These are phyloP conservation scores for Pangasius macronema DNA, from an alignment of 2,797 vertebrate species.

Conservation along the genomic window DNA sequence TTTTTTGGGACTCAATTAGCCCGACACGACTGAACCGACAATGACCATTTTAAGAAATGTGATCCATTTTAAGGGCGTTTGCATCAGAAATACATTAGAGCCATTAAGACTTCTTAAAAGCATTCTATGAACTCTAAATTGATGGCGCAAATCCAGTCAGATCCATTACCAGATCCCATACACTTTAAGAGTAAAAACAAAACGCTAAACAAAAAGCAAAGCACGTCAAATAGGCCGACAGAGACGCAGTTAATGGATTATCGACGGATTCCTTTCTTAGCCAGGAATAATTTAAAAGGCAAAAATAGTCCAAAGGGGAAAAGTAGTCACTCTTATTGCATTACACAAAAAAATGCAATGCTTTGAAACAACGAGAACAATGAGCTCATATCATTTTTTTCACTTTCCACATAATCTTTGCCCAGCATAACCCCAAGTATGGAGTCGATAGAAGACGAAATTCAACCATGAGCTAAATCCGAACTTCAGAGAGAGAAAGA, in stretches of 20 bases:
- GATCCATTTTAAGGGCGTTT: neutral
- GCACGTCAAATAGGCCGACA: slow-evolving; percentile 1
- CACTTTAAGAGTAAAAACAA: slow-evolving; percentile 22
- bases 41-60: neutral
- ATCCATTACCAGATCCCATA: neutral
- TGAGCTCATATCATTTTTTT: slow-evolving; percentile 5
- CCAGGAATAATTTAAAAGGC: slow-evolving; percentile 27
- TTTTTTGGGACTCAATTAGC: neutral
- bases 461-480: neutral
- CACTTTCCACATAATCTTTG: neutral
- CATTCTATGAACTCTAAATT: neutral
- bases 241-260: slow-evolving; percentile 42
- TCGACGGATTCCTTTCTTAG: slow-evolving; percentile 13
- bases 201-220: neutral
- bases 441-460: neutral
- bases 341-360: neutral
- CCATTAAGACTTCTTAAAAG: slow-evolving; percentile 10
- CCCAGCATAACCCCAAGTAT: neutral
- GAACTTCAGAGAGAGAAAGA: neutral
- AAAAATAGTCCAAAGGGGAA: slow-evolving; percentile 18
- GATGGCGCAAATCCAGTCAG: slow-evolving; percentile 4
- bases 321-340: neutral
- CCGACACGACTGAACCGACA: neutral
- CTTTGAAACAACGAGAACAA: neutral
- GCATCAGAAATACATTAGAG: neutral